Base-by-base conservation (phyloP, 1,140 invertebrate species). In the Nasonia vitripennis region DNA sequence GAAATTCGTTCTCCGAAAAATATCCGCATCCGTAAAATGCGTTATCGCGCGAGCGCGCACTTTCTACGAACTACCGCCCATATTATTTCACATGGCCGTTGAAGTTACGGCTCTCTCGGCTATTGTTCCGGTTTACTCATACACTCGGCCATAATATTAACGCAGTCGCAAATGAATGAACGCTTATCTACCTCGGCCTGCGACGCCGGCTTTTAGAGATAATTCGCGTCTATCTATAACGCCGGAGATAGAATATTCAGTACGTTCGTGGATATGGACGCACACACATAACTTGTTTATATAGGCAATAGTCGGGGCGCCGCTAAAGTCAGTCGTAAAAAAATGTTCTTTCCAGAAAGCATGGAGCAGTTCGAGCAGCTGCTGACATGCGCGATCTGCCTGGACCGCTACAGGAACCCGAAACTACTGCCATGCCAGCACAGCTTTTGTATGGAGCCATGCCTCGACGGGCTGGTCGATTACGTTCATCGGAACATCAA, bases 351-450 rank as follows among this genome's bases (percentile, higher is more conserved):
- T 68, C 2, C 62, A 88, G 85, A 86, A 87, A 96, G 94, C 91
- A 98, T 98, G 97, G 97, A 98, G 95, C 98, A 99, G 94, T 98
- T 99, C 91, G 98, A 99, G 93, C 98, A 99, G 94, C 95, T 99
- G 90, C 95, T 99, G 88, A 99, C 98, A 83, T 99, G 99, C 94
- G 97, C 98, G 91, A 98, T 99, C 89, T 99, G 99, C 92, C 94
- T 99, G 91, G 99, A 99, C 94, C 95, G 98, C 88, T 99, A 98
- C 93, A 95, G 98, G 90, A 98, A 98, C 93, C 99, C 99, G 48
- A 99, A 99, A 94, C 94, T 99, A 89, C 94, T 99, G 89, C 99
- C 99, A 96, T 99, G 99, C 93, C 99, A 99, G 94, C 99, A 99
- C 95, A 99, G 98, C 87, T 99, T 99, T 94, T 99, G 99, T 93